These are phyloP conservation scores for Colossoma macropomum DNA, from an alignment of 2,113 vertebrate species.

Conservation along the genomic window DNA sequence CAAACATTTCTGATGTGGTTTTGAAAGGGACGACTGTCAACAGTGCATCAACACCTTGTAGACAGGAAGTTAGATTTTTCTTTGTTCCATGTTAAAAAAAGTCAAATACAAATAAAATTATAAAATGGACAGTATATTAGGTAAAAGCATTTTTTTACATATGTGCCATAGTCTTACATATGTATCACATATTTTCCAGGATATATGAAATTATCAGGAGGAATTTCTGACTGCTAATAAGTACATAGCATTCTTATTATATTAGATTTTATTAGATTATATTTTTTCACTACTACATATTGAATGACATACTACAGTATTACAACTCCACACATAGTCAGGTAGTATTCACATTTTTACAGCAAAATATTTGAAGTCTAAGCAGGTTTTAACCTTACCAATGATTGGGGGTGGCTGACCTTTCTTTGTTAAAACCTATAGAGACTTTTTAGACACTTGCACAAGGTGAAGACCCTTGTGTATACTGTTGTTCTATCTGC, in stretches of 20 bases:
- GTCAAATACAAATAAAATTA: too few relatives aligned
- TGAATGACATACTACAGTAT: background rate
- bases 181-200: too few relatives aligned
- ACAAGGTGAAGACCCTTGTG: slow-evolving; percentile 59
- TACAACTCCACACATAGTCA: background rate
- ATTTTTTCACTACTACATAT: too few relatives aligned
- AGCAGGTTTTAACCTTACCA: background rate
- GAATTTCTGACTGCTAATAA: too few relatives aligned
- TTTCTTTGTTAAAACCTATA: slow-evolving; percentile 24
- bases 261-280: too few relatives aligned
- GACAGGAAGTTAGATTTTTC: slow-evolving; percentile 17
- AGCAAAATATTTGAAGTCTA: background rate
- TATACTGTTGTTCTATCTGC: slow-evolving; percentile 58
- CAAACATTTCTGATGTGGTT: slow-evolving; percentile 34
- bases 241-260: too few relatives aligned
- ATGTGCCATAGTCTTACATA: too few relatives aligned
- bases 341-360: background rate
- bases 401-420: background rate
- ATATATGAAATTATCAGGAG: too few relatives aligned
- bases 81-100: background rate
- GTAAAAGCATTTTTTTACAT: too few relatives aligned
- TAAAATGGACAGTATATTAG: too few relatives aligned
- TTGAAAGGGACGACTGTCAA: slow-evolving; percentile 29
- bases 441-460: slow-evolving; percentile 58
- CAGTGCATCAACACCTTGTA: slow-evolving; percentile 21